A percentile compares a stretch with the other conserved stretches of the same genome.
Evolutionary conservation across 2,113 vertebrate species (phyloP).

Genomic region (Cinclus mexicanus): DNA sequence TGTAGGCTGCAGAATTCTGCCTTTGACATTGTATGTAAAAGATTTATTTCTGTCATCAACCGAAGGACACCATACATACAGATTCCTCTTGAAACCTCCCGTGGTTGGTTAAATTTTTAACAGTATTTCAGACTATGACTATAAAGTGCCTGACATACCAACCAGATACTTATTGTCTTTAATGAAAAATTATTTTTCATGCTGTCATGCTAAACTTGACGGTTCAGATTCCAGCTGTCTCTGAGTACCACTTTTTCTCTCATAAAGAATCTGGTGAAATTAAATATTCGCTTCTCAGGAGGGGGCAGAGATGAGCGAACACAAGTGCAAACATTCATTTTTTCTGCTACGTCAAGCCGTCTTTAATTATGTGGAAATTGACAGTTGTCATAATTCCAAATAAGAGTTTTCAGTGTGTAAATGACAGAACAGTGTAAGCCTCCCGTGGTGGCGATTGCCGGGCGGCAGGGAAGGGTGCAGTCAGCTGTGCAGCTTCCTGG

Average conservation of each 20-base stretch:
- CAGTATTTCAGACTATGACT: background rate
- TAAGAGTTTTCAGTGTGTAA: background rate
- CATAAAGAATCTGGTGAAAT: background rate
- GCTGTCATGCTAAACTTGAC: background rate
- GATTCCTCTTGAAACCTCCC: background rate
- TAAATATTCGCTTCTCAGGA: background rate
- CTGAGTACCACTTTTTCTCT: background rate
- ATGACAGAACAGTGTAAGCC: background rate
- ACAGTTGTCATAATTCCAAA: background rate
- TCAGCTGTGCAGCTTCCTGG: background rate
- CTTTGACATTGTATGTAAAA: slow-evolving; percentile 65
- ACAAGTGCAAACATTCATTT: background rate
- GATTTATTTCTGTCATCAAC: slow-evolving; percentile 68
- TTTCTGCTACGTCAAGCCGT: background rate
- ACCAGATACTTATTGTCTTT: slow-evolving; percentile 22
- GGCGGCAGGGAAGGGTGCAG: background rate
- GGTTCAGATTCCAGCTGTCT: background rate
- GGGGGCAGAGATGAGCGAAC: background rate
- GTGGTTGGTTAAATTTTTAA: slow-evolving; percentile 13
- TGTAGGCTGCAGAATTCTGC: slow-evolving; percentile 73
- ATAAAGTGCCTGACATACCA: background rate
- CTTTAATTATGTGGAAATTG: slow-evolving; percentile 2
- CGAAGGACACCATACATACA: slow-evolving; percentile 14
- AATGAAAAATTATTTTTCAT: background rate
- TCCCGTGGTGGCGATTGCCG: background rate